Percentiles rank a stretch among this genome's conserved stretches.
phyloP scores from a whole-genome alignment of 2,113 vertebrate genomes.

The Microcebus griseorufus region DNA sequence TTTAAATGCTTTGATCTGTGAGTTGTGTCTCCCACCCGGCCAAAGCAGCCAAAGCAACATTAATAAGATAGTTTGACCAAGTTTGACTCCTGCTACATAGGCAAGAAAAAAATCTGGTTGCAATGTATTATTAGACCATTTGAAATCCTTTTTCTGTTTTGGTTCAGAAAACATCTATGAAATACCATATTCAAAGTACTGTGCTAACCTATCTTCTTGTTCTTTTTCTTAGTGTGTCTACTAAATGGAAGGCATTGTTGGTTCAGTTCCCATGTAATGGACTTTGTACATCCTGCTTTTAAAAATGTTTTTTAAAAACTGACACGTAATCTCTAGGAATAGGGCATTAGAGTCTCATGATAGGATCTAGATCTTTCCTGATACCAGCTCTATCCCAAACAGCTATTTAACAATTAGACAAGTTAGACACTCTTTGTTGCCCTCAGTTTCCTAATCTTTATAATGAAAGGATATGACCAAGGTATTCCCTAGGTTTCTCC shows the following conservation, averaged over 20 bases:
- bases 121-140: background rate
- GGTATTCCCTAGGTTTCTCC: conserved; percentile 27
- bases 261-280: background rate
- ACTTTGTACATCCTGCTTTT: background rate
- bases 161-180: conserved; percentile 13
- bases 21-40: conserved; percentile 42
- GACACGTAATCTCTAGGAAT: background rate
- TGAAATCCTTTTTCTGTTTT: conserved; percentile 14
- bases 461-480: background rate
- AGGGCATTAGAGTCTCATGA: background rate
- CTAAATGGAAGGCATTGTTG: background rate
- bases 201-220: background rate
- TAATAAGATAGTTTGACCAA: conserved; percentile 41
- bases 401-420: background rate
- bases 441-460: background rate
- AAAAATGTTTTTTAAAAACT: background rate
- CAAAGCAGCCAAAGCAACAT: conserved; percentile 44
- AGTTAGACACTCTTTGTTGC: background rate
- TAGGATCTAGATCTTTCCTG: background rate
- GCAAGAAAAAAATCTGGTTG: background rate
- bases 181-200: background rate
- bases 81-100: background rate
- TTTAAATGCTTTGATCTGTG: conserved; percentile 70
- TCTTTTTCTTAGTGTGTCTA: background rate
- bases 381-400: background rate